phyloP scores from a whole-genome alignment of 2,113 vertebrate genomes.

The Oryzias woworae region DNA sequence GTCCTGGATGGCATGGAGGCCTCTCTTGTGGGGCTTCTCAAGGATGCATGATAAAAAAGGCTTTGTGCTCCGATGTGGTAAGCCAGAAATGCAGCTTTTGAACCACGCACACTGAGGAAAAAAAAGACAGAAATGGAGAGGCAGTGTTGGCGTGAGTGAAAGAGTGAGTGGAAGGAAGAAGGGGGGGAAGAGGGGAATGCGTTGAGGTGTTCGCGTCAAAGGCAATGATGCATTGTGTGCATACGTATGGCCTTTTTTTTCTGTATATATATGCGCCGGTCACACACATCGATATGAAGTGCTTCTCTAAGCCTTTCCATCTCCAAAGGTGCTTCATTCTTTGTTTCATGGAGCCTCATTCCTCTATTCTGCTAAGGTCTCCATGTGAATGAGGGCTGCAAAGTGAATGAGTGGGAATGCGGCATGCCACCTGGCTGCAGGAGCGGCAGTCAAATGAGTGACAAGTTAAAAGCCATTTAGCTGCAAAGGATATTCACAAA shows the following conservation, averaged over 20 bases:
- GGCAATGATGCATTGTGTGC: slow-evolving; percentile 56
- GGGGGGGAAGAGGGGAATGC: slow-evolving; percentile 18
- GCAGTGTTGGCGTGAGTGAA: slow-evolving; percentile 55
- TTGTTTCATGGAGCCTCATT: slow-evolving; percentile 76
- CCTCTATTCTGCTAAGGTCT: slow-evolving; percentile 55
- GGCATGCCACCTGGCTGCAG: slow-evolving; percentile 46
- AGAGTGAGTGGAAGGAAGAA: slow-evolving; percentile 43
- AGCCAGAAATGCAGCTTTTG: slow-evolving; percentile 83
- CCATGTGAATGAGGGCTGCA: slow-evolving; percentile 66
- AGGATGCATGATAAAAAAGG: slow-evolving; percentile 79
- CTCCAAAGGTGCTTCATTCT: slow-evolving; percentile 81
- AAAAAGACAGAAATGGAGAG: slow-evolving; percentile 57
- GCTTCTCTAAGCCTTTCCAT: slow-evolving; percentile 75
- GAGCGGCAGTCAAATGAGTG: slow-evolving; percentile 66
- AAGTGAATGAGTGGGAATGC: slow-evolving; percentile 35
- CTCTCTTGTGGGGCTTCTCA: slow-evolving; percentile 80
- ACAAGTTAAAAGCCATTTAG: background rate
- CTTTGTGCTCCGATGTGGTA: slow-evolving; percentile 85
- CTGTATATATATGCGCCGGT: slow-evolving; percentile 28
- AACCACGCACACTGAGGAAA: slow-evolving; percentile 66
- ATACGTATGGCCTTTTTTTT: slow-evolving; percentile 46
- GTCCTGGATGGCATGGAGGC: slow-evolving; percentile 77
- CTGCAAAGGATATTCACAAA: background rate
- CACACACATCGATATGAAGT: slow-evolving; percentile 67
- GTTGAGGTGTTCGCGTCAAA: slow-evolving; percentile 71